These are phyloP conservation scores for Halcyon malimbica DNA, from an alignment of 2,113 vertebrate species.

Conservation along the genomic window DNA sequence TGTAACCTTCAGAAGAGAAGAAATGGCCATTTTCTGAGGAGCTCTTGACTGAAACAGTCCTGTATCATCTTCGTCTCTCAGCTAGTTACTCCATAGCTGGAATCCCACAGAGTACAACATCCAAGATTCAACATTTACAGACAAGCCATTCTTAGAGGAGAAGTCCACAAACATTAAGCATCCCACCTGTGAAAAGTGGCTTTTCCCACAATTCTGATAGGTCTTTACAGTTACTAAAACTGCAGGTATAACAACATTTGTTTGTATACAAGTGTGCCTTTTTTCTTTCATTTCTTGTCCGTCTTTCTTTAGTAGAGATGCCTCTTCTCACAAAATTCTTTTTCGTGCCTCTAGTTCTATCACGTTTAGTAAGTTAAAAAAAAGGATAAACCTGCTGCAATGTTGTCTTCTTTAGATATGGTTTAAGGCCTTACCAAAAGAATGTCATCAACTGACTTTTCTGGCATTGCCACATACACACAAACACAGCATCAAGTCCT, in stretches of 20 bases:
- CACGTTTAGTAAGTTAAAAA: neutral
- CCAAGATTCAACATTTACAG: neutral
- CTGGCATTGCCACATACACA: neutral
- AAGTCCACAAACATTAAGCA: neutral
- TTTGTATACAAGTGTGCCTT: neutral
- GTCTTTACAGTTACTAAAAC: neutral
- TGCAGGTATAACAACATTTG: fast-evolving
- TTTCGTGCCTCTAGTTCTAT: neutral
- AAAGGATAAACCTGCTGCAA: neutral
- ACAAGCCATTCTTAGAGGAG: neutral
- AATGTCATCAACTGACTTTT: neutral
- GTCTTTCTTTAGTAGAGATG: neutral
- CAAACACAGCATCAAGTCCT: neutral
- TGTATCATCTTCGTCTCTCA: neutral
- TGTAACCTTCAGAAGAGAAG: neutral
- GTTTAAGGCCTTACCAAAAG: neutral
- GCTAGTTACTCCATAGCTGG: neutral
- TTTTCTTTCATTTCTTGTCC: neutral
- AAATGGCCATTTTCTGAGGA: neutral
- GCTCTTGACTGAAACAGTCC: neutral
- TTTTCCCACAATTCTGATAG: neutral
- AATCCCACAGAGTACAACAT: neutral
- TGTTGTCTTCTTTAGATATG: neutral
- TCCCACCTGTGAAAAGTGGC: neutral
- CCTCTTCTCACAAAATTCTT: neutral